Evolutionary conservation across 2,797 vertebrate genomes (phyloP).

Genomic region (Rallus crepitans): DNA sequence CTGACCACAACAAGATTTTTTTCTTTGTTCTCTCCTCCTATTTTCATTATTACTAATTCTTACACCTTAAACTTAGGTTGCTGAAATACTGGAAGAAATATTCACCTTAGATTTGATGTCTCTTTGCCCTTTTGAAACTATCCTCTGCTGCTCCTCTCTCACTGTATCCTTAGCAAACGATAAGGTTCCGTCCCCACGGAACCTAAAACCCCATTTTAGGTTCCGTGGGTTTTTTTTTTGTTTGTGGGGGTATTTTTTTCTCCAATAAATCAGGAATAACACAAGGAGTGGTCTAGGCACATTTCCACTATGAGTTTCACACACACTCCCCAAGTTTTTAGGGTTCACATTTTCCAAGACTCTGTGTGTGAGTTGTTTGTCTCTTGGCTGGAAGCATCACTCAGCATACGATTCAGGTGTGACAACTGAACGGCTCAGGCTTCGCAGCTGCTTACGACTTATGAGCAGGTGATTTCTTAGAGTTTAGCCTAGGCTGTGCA

Average conservation of each 20-base stretch:
- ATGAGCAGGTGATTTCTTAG: not conserved
- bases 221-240: not conserved
- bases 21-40: not conserved
- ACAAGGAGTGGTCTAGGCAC: not conserved
- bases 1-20: not conserved
- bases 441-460: not conserved
- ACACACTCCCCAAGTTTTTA: not conserved
- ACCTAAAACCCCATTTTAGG: not conserved
- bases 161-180: accelerated
- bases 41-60: not conserved
- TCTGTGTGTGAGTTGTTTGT: not conserved
- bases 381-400: not conserved
- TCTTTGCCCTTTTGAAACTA: not conserved
- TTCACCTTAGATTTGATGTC: not conserved
- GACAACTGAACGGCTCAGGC: not conserved
- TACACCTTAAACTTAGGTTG: not conserved
- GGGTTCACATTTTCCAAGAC: not conserved
- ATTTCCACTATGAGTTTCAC: not conserved
- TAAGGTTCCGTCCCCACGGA: too few species aligned
- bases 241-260: not conserved
- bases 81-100: not conserved
- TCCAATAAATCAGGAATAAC: not conserved
- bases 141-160: not conserved
- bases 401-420: not conserved
- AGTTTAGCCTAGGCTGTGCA: not conserved